Conservation (phyloP, 2,113 vertebrate species). For the Gopherus evgoodei region DNA sequence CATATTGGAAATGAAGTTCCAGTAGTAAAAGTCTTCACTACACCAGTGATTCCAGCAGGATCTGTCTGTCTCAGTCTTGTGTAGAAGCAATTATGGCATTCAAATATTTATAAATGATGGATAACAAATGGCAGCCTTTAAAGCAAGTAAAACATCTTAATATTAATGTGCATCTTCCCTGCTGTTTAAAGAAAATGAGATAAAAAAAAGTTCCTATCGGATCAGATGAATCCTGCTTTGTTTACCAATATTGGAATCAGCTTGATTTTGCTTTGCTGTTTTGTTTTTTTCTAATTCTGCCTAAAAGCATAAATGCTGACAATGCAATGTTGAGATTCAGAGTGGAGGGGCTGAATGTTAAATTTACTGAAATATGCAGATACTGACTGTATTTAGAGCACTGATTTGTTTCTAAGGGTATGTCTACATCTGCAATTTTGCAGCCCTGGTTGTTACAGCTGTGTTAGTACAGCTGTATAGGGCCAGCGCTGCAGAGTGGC, state of each 20-base stretch:
- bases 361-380: not conserved
- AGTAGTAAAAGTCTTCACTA: not conserved
- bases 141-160: not conserved
- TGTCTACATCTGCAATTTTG: too few species aligned
- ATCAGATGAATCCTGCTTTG: not conserved
- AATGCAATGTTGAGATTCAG: not conserved
- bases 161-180: not conserved
- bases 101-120: not conserved
- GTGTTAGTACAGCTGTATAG: too few species aligned
- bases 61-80: constrained; percentile 5
- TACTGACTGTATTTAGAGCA: not conserved
- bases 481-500: too few species aligned
- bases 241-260: not conserved
- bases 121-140: not conserved
- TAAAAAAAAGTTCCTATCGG: not conserved
- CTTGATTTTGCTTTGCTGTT: not conserved
- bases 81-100: constrained; percentile 32
- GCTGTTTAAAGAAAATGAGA: not conserved
- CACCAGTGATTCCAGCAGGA: not conserved
- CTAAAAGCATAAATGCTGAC: not conserved
- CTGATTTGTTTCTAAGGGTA: not conserved
- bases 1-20: constrained; percentile 14
- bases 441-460: too few species aligned
- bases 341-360: not conserved
- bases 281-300: not conserved